phyloP scores from a whole-genome alignment of 2,797 vertebrate genomes.

The Chromis chromis region DNA sequence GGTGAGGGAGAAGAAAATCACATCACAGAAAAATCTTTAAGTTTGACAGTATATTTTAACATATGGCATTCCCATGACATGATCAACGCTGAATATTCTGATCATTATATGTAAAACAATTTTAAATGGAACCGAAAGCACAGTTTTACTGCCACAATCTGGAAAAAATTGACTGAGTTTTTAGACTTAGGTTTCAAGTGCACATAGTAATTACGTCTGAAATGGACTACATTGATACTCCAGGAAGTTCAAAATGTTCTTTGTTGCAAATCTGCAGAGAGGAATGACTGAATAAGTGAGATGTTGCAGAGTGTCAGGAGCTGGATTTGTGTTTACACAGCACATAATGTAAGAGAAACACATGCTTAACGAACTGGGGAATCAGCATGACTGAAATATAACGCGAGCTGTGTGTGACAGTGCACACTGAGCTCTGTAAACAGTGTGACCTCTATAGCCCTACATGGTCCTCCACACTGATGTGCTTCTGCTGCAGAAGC shows the following conservation, averaged over 20 bases:
- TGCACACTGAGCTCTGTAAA: conserved; percentile 53
- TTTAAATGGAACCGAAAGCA: neutral
- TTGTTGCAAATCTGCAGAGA: neutral
- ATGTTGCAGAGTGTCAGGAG: conserved; percentile 24
- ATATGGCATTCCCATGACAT: neutral
- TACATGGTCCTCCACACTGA: conserved; percentile 66
- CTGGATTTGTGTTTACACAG: conserved; percentile 45
- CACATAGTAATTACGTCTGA: neutral
- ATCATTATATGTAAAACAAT: neutral
- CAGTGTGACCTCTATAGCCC: conserved; percentile 60
- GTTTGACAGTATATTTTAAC: neutral
- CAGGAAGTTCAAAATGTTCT: neutral
- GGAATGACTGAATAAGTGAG: conserved; percentile 5
- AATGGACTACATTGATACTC: neutral
- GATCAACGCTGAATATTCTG: neutral
- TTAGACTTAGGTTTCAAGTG: neutral
- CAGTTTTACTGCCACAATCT: neutral
- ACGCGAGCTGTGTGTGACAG: conserved; percentile 22
- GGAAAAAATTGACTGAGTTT: neutral
- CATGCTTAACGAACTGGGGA: conserved; percentile 27
- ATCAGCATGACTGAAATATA: conserved; percentile 27
- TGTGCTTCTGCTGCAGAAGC: conserved; percentile 57
- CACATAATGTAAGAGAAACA: conserved; percentile 5
- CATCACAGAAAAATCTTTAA: no score
- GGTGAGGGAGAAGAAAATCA: neutral